Evolutionary conservation across 1,140 invertebrate species (phyloP), one percentile per base, ranked within the genome.

Genomic region (Leptinotarsa lineolata): DNA sequence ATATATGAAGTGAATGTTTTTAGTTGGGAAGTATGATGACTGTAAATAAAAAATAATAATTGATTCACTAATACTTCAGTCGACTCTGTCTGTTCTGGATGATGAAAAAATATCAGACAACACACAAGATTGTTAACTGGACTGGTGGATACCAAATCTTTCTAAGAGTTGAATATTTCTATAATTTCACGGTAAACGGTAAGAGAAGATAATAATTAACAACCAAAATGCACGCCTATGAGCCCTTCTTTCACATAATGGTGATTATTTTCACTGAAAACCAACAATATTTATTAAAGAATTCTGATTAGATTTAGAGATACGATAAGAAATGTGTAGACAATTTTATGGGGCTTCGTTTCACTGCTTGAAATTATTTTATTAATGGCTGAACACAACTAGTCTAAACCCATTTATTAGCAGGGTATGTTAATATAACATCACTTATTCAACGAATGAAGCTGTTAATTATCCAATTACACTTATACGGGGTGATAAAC

Each of bases 251-350:
- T 13, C 22, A 61, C 60, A 64, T 63, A 71, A 44, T 63, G 39
- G 60, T 59, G 60, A 71, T 71, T 71, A 63, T 45, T 71, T 68
- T 46, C 18, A 30, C 30, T 63, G 59, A 61, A 71, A 71, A 71
- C 58, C 69, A 71, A 71, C 69, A 59, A 69, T 69, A 71, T 71
- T 63, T 71, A 71, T 71, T 61, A 71, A 71, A 71, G 58, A 71
- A 71, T 71, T 21, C 69, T 39, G 69, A 71, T 71, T 58, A 71
- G 69, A 71, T 71, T 63, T 16, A 15, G 54, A 71, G 69, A 71
- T 71, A 71, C 69, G 69, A 71, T 71, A 71, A 71, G 59, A 63
- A 71, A 64, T 71, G 69, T 71, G 69, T 71, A 59, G 69, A 71
- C 69, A 71, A 71, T 71, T 71, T 71, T 71, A 71, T 71, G 69